Base-by-base conservation (phyloP, 2,888 invertebrate genomes). In the Drosophila eohydei region DNA sequence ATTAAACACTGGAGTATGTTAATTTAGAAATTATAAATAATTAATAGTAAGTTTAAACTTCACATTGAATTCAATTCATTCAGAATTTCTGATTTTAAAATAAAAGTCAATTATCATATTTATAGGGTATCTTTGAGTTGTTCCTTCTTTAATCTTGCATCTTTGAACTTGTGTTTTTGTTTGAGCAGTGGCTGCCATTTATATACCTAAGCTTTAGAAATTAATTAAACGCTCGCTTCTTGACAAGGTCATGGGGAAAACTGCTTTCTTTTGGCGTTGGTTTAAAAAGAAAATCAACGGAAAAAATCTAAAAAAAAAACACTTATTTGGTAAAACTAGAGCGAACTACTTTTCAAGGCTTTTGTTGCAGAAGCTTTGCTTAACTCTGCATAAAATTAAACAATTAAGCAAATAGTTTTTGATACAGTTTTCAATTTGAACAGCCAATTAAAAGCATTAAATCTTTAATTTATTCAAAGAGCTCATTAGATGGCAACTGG, bases 201-300 rank as follows among this genome's bases (percentile, higher is more conserved):
- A 67, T 68, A 60, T 78, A 51, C 59, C 65, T 51, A 71, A 63
- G 59, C 76, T 65, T 40, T 66, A 43, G 43, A 83, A 88, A 83
- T 83, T 88, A 83, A 83, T 88, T 83, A 88, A 88, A 77, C 59
- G 69, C 63, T 66, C 21, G 57, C 62, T 28, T 36, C 60, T 32
- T n/a, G 41, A 44, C 52, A 88, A 77, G 83, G 89, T 80, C 89
- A 74, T 51, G 34, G 43, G 11, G 30, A 51, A 69, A 74, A 52
- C 60, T 56, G 55, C 55, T 64, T 57, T 43, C 32, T 16, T 66
- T 66, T 58, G 9, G 38, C 65, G 60, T 34, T 62, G 41, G 58
- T 43, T 51, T 58, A 32, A 48, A 50, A 40, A 36, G 6, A 66
- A 74, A 58, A 51, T 78, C 46, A 66, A 73, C 57, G 65, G 41